phyloP scores from a whole-genome alignment of 2,888 invertebrate species.

The Amaurobius ferox region DNA sequence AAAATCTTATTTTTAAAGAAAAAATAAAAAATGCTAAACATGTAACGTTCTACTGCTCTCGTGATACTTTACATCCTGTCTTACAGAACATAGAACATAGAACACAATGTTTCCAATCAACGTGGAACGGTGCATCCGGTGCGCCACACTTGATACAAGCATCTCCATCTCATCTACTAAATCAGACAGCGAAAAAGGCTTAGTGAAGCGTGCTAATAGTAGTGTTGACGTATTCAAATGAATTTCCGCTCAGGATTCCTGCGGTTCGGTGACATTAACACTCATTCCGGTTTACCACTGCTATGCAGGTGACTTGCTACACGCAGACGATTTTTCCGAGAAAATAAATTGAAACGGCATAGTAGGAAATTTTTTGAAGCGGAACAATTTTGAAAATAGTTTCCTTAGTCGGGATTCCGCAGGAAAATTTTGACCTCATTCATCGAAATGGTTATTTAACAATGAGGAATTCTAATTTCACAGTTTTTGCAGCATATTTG shows the following conservation, averaged over 20 bases:
- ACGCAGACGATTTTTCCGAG: slow-evolving; percentile 27
- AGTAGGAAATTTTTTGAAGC: slow-evolving; percentile 22
- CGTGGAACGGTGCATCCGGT: background rate
- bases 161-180: background rate
- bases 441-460: background rate
- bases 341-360: slow-evolving; percentile 39
- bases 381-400: background rate
- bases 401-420: background rate
- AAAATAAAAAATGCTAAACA: too few species aligned
- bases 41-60: too few species aligned
- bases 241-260: slow-evolving; percentile 41
- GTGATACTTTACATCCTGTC: too few species aligned
- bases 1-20: too few species aligned
- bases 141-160: background rate
- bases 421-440: background rate
- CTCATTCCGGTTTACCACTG: slow-evolving; percentile 10
- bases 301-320: slow-evolving; percentile 39
- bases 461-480: too few species aligned
- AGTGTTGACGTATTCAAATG: slow-evolving; percentile 52
- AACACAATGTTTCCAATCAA: background rate
- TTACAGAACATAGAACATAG: too few species aligned
- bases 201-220: slow-evolving; percentile 47
- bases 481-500: too few species aligned
- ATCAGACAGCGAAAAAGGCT: background rate
- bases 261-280: slow-evolving; percentile 49